Evolutionary conservation across 2,113 vertebrate species (phyloP), one percentile per base, ranked within the genome.

Genomic region (Apteryx mantelli): DNA sequence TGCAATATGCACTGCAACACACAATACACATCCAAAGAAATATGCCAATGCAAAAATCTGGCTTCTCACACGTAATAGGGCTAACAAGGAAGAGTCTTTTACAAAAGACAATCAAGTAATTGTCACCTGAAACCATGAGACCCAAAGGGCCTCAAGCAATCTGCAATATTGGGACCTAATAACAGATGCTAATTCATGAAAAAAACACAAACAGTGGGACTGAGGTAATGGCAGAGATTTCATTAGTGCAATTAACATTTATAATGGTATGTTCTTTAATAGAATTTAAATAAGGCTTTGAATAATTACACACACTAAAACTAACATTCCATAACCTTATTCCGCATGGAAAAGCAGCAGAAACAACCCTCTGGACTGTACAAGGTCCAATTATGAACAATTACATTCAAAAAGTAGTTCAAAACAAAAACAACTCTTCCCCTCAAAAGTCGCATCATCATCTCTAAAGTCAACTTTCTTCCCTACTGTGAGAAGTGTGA

Each of bases 281-380:
- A 97, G 97, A 96, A 96, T 98, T 98, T 98, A 98, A 98, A 98
- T 98, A 98, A 98, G 97, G 98, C 98, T 98, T 98, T 97, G 97
- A 98, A 98, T 98, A 98, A 98, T 98, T 96, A 98, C 96, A 97
- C 94, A 95, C 91, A 53, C 97, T 97, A 98, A 97, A 97, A 97
- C 97, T 97, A 98, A 97, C 95, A 97, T 98, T 97, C 98, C 95
- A 93, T 97, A 97, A 98, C 85, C 96, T 96, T 96, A 97, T 94
- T 97, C 96, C 81, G 10, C 96, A 92, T 81, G 97, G 96, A 97
- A 98, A 97, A 97, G 95, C 89, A 96, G 97, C 97, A 95, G 96
- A 95, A 97, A 91, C 83, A 93, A 95, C 92, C 81, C 87, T 95
- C 98, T 90, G 91, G 87, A 91, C 90, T 94, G 74, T 63, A 96